Percentiles rank a stretch among this genome's conserved stretches.
Conservation (phyloP, 2,888 invertebrate species). For the Sclerodermus sp. region DNA sequence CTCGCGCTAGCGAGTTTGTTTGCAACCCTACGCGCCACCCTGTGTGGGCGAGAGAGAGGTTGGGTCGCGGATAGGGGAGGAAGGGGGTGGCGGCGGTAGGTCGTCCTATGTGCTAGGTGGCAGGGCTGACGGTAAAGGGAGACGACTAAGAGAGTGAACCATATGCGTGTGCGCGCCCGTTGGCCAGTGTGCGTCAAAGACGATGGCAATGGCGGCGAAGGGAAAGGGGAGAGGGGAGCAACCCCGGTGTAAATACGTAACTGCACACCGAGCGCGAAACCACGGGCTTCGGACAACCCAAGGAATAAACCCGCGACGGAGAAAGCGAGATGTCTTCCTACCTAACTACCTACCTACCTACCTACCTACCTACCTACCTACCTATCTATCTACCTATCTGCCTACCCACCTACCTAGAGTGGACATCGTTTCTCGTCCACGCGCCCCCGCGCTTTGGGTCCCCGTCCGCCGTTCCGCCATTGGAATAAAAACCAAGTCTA, state of each 20-base stretch:
- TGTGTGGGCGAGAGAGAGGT: slow-evolving; percentile 10
- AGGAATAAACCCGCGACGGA: too few species aligned
- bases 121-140: slow-evolving; percentile 18
- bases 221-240: background rate
- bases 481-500: too few species aligned
- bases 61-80: slow-evolving; percentile 1
- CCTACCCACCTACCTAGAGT: too few species aligned
- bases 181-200: slow-evolving; percentile 6
- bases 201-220: background rate
- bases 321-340: too few species aligned
- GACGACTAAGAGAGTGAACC: background rate
- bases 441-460: too few species aligned
- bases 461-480: slow-evolving; percentile 1
- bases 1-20: slow-evolving; percentile 13
- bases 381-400: slow-evolving; percentile 41
- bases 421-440: too few species aligned
- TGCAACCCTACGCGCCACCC: slow-evolving; percentile 28
- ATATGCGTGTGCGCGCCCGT: slow-evolving; percentile 7
- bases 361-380: too few species aligned
- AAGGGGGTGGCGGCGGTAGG: slow-evolving; percentile 3
- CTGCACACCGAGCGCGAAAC: slow-evolving; percentile 27
- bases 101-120: slow-evolving; percentile 40
- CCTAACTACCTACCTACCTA: too few species aligned
- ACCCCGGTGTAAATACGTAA: too few species aligned
- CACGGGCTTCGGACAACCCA: slow-evolving; percentile 31